A percentile compares a stretch with the other conserved stretches of the same genome.
Evolutionary conservation across 2,113 vertebrate species (phyloP).

Genomic region (Bufo gargarizans): DNA sequence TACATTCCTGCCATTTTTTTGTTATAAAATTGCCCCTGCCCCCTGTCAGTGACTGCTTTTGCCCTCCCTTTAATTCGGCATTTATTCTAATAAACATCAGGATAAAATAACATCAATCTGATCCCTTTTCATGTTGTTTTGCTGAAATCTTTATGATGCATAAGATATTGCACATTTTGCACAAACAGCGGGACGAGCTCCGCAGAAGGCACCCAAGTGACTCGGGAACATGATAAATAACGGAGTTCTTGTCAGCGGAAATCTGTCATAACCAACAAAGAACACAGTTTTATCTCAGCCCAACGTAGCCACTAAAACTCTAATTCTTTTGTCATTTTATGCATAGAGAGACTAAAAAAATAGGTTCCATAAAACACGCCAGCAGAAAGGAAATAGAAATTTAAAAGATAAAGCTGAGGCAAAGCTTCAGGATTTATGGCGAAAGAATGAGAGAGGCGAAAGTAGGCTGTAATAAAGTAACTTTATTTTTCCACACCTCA

Average conservation of each 20-base stretch:
- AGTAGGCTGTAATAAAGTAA: slow-evolving; percentile 24
- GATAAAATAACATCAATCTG: not conserved
- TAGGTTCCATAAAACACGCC: not conserved
- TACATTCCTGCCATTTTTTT: no score
- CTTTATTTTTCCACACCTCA: slow-evolving; percentile 14
- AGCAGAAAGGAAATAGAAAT: slow-evolving; percentile 5
- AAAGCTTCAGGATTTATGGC: slow-evolving; percentile 12
- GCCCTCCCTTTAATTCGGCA: not conserved
- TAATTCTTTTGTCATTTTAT: slow-evolving; percentile 31
- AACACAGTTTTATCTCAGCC: slow-evolving; percentile 10
- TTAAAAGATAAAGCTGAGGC: slow-evolving; percentile 29
- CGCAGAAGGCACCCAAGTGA: not conserved
- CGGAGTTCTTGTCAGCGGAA: slow-evolving; percentile 10
- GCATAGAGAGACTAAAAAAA: slow-evolving; percentile 16
- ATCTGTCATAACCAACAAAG: slow-evolving; percentile 6
- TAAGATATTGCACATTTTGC: not conserved
- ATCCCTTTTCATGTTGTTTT: not conserved
- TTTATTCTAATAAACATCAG: not conserved
- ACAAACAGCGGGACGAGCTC: not conserved
- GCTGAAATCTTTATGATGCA: not conserved
- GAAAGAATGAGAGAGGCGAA: slow-evolving; percentile 1
- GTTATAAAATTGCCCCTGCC: no score
- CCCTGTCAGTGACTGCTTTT: not conserved
- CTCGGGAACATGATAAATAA: slow-evolving; percentile 29
- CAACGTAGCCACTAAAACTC: slow-evolving; percentile 22